Evolutionary conservation across 2,797 vertebrate genomes (phyloP), one percentile per base, ranked within the genome.

Genomic region (Diglossa cyanea): DNA sequence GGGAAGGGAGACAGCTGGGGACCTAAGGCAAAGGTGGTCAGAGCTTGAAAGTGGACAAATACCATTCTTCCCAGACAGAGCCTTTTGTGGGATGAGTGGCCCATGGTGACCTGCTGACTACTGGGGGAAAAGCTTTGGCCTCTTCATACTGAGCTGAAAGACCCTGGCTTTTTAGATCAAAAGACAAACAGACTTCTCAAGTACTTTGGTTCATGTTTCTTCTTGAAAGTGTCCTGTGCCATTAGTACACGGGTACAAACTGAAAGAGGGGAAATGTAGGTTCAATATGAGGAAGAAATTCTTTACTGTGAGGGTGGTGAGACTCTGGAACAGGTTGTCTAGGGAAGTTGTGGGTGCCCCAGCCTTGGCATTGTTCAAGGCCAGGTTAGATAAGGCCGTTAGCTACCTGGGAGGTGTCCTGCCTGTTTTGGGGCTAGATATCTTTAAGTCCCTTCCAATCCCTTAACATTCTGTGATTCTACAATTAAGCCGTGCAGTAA

Each of bases 331-430:
- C 17, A 31, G 31, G 26, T 28, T 67, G 17, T 4, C 30, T 30
- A 28, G 47, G 35, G 31, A 53, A 37, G 5, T 7, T 47, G 12
- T n/a, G 42, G 15, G 13, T 57, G 9, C 7, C 15, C 16, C 28
- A 57, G 3, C 19, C 18, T 51, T 57, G 26, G 3, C 23, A 57
- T 53, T 74, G 17, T 42, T 67, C 53, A 40, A 54, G 35, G 17
- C 14, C 31, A 20, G 35, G 18, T 28, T 61, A 37, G 6, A 23
- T 47, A 31, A n/a, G 40, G 18, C 21, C 0, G 0, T 47, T 47
- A 74, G 15, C 18, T 47, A 4, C 18, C 3, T 61, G 18, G 7
- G 26, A 67, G 10, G 1, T 47, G 17, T 73, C 33, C 10, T 61
- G 26, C 10, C 18, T 0, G 0, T 55, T 17, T 48, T 81, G 26